Evolutionary conservation across 2,113 vertebrate genomes (phyloP).

Genomic region (Equus przewalskii): DNA sequence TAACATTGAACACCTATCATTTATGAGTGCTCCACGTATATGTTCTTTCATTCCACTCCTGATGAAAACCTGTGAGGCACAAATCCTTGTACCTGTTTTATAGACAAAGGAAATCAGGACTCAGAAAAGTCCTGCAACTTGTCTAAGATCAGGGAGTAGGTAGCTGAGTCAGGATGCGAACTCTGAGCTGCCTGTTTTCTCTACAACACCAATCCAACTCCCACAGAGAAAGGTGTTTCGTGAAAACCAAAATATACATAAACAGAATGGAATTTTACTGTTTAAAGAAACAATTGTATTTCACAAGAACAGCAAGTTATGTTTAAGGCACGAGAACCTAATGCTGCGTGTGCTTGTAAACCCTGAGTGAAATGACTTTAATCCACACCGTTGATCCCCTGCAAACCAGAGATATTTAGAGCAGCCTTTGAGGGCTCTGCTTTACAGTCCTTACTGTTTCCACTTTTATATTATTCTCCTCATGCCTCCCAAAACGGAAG

Average conservation of each 20-base stretch:
- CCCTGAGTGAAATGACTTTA: background rate
- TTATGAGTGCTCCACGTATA: background rate
- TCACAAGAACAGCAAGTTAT: slow-evolving; percentile 11
- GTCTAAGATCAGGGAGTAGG: background rate
- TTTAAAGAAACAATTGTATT: slow-evolving; percentile 13
- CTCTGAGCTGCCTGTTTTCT: background rate
- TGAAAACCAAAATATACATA: background rate
- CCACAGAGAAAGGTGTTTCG: background rate
- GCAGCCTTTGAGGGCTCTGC: background rate
- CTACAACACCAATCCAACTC: background rate
- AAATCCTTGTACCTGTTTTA: background rate
- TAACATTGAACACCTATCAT: accelerated
- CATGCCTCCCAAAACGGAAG: background rate
- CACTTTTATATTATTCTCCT: background rate
- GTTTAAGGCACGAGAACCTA: background rate
- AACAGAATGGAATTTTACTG: background rate
- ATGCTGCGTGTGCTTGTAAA: too few relatives aligned
- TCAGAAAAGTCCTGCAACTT: background rate
- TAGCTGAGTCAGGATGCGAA: background rate
- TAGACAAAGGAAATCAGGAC: background rate
- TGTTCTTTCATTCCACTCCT: background rate
- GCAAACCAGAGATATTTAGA: background rate
- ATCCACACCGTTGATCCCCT: background rate
- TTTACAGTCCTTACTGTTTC: background rate
- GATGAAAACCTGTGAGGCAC: background rate